These are phyloP conservation scores for Melanostoma mellinum DNA, from an alignment of 2,888 invertebrate species.

Conservation along the genomic window DNA sequence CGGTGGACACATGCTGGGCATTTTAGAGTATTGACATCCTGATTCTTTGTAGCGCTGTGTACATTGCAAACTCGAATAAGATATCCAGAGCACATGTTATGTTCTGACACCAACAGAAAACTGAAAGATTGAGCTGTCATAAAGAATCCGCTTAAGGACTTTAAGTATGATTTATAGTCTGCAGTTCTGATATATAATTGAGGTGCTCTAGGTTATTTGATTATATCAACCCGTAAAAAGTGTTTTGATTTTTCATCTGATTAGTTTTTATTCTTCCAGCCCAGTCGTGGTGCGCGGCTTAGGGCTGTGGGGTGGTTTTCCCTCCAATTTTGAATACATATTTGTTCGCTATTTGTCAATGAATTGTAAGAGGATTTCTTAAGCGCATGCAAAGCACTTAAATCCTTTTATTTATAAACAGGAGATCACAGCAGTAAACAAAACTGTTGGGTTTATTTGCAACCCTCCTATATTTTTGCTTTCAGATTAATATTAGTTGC, in stretches of 20 bases:
- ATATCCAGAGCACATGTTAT: constrained; percentile 32
- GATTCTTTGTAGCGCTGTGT: constrained; percentile 23
- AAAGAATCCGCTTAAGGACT: constrained; percentile 65
- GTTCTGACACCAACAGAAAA: background rate
- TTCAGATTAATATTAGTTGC: too few relatives aligned
- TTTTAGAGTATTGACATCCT: constrained; percentile 42
- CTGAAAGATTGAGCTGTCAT: constrained; percentile 53
- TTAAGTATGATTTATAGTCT: constrained; percentile 64
- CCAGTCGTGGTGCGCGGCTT: constrained; percentile 5
- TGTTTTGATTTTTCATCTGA: constrained; percentile 54
- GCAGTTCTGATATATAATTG: constrained; percentile 16
- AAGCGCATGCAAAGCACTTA: too few relatives aligned
- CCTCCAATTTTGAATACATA: background rate
- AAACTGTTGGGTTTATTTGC: too few relatives aligned
- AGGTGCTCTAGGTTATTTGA: background rate
- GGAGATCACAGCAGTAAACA: too few relatives aligned
- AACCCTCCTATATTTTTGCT: too few relatives aligned
- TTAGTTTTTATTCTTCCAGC: background rate
- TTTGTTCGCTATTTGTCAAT: constrained; percentile 2
- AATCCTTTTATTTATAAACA: too few relatives aligned
- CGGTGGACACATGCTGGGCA: constrained; percentile 70
- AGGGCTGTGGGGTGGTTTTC: constrained; percentile 15
- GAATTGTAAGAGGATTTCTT: background rate
- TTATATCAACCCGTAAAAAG: background rate
- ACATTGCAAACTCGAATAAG: constrained; percentile 62